Conservation (phyloP, 2,888 invertebrate genomes). For the Tethea ocularis region DNA sequence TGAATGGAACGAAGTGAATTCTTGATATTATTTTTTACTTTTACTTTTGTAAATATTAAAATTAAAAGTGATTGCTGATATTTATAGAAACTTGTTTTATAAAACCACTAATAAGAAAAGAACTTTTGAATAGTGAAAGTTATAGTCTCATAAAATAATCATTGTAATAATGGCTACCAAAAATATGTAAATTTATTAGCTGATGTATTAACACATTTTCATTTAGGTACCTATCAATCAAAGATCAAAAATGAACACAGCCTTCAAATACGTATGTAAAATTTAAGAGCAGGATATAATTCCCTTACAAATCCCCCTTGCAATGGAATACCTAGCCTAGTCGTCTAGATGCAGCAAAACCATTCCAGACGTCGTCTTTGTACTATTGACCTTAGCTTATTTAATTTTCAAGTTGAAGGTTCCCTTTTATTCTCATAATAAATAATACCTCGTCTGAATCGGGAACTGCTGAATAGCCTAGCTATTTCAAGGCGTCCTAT, state of each 20-base stretch:
- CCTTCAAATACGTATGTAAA: slow-evolving; percentile 2
- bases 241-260: not conserved
- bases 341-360: slow-evolving; percentile 71
- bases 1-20: slow-evolving; percentile 25
- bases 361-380: slow-evolving; percentile 52
- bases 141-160: too few species aligned
- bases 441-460: slow-evolving; percentile 60
- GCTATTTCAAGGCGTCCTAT: slow-evolving; percentile 69
- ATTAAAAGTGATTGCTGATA: too few species aligned
- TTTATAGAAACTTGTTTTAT: too few species aligned
- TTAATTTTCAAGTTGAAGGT: slow-evolving; percentile 79
- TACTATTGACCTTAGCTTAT: slow-evolving; percentile 73
- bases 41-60: not conserved
- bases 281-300: slow-evolving; percentile 24
- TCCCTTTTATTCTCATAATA: slow-evolving; percentile 61
- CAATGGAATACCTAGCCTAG: slow-evolving; percentile 60
- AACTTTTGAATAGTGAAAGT: too few species aligned
- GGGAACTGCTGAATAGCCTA: slow-evolving; percentile 63
- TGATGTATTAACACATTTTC: too few species aligned
- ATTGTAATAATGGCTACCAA: too few species aligned
- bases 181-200: too few species aligned
- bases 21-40: slow-evolving; percentile 9
- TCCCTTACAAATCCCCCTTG: slow-evolving; percentile 48
- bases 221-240: too few species aligned
- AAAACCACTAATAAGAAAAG: too few species aligned